Base-by-base conservation (phyloP, 2,797 vertebrate species). In the Micromesistius poutassou region DNA sequence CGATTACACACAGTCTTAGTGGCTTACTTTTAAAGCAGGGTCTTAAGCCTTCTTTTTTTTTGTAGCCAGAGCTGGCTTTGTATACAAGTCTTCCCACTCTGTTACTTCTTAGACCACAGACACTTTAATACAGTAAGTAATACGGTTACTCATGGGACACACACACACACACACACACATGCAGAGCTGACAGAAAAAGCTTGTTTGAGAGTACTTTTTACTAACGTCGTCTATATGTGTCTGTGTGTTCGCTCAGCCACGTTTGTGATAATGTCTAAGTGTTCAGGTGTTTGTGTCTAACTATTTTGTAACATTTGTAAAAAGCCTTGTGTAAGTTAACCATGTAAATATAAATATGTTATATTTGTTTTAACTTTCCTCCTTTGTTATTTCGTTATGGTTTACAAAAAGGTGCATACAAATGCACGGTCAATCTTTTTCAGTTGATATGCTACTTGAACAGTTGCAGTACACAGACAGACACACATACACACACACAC, bases 251-350 rank as follows among this genome's bases (percentile, higher is more conserved):
- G 88, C 79, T 79, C 87, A 77, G 80, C 87, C 83, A 82, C 81
- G 70, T 50, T 42, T 71, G 88, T 91, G 83, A 82, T 72, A 66
- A 77, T 80, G 88, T 90, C 81, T 72, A 83, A 87, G 89, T 62
- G 86, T 92, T 86, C 87, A 88, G 84, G 83, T 87, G 86, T 89
- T 89, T 88, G 89, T 90, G 83, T 89, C 82, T 79, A 91, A 86
- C 77, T 71, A 77, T 92, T 93, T 94, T 95, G 94, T 95, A 95
- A 94, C 92, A 94, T 95, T 95, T 95, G 94, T 95, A 95, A 89
- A 95, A 92, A 95, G 91, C 91, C 90, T 94, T 94, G 92, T 93
- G 62, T 94, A 94, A 95, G 91, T 95, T 95, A 95, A 95, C 93
- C 93, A 80, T 94, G 92, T 95, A 94, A 92, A 94, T 94, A 94